Percentiles rank a stretch among this genome's conserved stretches.
These are phyloP conservation scores for Dryobotodes eremita DNA, from an alignment of 2,888 invertebrate species.

Conservation along the genomic window DNA sequence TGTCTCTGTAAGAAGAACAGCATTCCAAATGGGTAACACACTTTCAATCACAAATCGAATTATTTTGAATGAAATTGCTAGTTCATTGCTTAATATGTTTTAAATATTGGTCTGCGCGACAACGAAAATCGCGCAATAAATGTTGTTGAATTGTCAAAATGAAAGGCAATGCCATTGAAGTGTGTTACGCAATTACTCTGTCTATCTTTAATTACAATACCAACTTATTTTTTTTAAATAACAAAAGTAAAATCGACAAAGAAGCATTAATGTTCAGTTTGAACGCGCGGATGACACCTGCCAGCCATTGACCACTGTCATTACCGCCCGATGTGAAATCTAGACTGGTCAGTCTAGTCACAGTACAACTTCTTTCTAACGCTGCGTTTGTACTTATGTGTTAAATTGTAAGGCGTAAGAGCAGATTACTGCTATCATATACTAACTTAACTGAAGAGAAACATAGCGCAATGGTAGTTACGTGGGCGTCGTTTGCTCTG, in stretches of 20 bases:
- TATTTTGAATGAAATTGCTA: not conserved
- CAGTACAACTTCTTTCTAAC: slow-evolving; percentile 52
- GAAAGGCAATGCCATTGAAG: not conserved
- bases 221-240: not conserved
- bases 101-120: not conserved
- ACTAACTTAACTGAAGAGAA: slow-evolving; percentile 11
- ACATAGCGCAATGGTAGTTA: not conserved
- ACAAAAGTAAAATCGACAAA: slow-evolving; percentile 50
- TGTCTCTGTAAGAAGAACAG: not conserved
- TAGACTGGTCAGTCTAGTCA: slow-evolving; percentile 73
- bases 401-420: slow-evolving; percentile 34
- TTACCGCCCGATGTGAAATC: slow-evolving; percentile 78
- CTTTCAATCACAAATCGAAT: not conserved
- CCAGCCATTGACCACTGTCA: slow-evolving; percentile 50
- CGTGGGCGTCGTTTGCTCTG: not conserved
- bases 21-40: not conserved
- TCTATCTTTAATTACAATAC: slow-evolving; percentile 1
- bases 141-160: not conserved
- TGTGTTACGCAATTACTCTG: not conserved
- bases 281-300: slow-evolving; percentile 52
- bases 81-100: not conserved
- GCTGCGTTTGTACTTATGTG: slow-evolving; percentile 40
- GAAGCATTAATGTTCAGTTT: slow-evolving; percentile 19
- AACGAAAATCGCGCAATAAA: not conserved
- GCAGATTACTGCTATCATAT: slow-evolving; percentile 33